phyloP scores from a whole-genome alignment of 1,140 invertebrate species.

The Lerema accius region DNA sequence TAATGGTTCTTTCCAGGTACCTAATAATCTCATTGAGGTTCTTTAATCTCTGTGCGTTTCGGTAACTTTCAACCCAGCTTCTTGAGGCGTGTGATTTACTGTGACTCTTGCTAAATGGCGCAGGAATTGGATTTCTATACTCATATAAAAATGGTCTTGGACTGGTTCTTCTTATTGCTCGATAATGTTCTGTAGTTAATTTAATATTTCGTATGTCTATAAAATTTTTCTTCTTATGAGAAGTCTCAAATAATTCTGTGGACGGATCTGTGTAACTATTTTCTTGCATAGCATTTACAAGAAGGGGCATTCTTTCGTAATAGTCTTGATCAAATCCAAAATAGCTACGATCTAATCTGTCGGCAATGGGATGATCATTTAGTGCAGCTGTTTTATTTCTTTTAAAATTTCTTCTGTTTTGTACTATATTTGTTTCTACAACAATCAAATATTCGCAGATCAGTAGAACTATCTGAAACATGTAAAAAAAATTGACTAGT shows the following conservation, averaged over 20 bases:
- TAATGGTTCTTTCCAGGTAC: slow-evolving; percentile 73
- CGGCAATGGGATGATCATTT: slow-evolving; percentile 59
- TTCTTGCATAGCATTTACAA: slow-evolving; percentile 75
- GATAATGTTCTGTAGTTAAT: slow-evolving; percentile 31
- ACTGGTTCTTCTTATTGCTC: slow-evolving; percentile 60
- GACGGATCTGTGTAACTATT: slow-evolving; percentile 57
- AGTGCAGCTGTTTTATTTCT: slow-evolving; percentile 41
- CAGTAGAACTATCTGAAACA: slow-evolving; percentile 77
- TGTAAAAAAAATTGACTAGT: too few species aligned
- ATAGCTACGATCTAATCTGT: slow-evolving; percentile 65
- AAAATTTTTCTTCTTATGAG: slow-evolving; percentile 38
- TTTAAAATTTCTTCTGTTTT: slow-evolving; percentile 50
- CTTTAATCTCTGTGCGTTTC: slow-evolving; percentile 71
- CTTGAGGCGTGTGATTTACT: slow-evolving; percentile 44
- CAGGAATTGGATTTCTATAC: slow-evolving; percentile 65
- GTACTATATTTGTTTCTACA: slow-evolving; percentile 73
- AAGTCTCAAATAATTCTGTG: slow-evolving; percentile 40
- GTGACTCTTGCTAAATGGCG: slow-evolving; percentile 67
- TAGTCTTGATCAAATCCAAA: slow-evolving; percentile 78
- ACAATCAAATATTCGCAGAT: slow-evolving; percentile 77
- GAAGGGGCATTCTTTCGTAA: slow-evolving; percentile 74
- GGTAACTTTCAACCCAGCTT: slow-evolving; percentile 70
- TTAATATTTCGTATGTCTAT: slow-evolving; percentile 26
- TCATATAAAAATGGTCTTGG: slow-evolving; percentile 71
- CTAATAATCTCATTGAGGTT: slow-evolving; percentile 74